phyloP scores from a whole-genome alignment of 2,797 vertebrate species.

The Channallabes apus region DNA sequence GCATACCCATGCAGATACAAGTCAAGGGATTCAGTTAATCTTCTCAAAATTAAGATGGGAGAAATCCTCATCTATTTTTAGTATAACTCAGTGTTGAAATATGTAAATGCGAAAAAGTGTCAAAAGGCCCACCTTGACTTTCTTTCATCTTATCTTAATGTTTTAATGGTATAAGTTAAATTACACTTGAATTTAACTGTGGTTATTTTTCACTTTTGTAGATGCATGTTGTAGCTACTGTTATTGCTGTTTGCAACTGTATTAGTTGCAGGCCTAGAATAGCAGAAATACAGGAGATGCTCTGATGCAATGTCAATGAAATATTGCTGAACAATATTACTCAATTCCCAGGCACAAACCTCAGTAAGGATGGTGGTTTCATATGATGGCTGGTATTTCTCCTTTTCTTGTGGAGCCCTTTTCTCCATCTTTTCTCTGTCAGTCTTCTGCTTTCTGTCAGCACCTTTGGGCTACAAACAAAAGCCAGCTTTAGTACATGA shows the following conservation, averaged over 20 bases:
- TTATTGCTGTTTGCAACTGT: neutral
- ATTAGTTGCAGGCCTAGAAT: neutral
- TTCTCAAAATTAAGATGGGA: too few relatives aligned
- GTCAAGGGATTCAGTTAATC: too few relatives aligned
- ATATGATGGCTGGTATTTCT: conserved; percentile 81
- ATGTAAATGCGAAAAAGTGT: too few relatives aligned
- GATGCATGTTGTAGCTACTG: neutral
- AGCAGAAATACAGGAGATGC: neutral
- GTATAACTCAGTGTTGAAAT: neutral
- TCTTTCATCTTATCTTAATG: neutral
- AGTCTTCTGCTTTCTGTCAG: conserved; percentile 84
- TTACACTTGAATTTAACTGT: neutral
- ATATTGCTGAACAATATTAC: neutral
- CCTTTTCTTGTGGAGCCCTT: conserved; percentile 79
- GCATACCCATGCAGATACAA: too few relatives aligned
- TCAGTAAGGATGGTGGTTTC: conserved; percentile 80
- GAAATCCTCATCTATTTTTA: too few relatives aligned
- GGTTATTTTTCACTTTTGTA: neutral
- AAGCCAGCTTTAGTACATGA: neutral
- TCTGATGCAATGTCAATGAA: neutral
- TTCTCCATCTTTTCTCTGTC: conserved; percentile 86
- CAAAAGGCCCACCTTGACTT: neutral
- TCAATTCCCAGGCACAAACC: conserved; percentile 57
- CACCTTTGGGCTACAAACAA: conserved; percentile 80
- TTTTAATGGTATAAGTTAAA: neutral